A percentile compares a stretch with the other conserved stretches of the same genome.
phyloP scores from a whole-genome alignment of 2,888 invertebrate genomes.

The Agriopis aurantiaria region DNA sequence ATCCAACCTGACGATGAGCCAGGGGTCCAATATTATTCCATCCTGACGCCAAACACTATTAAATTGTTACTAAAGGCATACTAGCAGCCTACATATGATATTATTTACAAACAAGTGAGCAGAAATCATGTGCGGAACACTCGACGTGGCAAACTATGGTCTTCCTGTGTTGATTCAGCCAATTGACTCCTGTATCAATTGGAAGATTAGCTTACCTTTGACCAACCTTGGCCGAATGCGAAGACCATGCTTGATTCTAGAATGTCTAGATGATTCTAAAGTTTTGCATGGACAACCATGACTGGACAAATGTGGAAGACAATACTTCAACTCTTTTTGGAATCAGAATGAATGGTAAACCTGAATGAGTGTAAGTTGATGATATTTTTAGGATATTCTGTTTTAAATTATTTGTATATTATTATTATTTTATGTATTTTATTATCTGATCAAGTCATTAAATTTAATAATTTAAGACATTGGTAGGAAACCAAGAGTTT shows the following conservation, averaged over 20 bases:
- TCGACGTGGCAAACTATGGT: slow-evolving; percentile 54
- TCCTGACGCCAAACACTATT: too few species aligned
- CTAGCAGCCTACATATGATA: slow-evolving; percentile 1
- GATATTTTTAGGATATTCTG: neutral
- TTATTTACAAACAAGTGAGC: slow-evolving; percentile 41
- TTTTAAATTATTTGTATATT: neutral
- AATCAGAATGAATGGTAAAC: neutral
- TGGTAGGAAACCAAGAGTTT: too few species aligned
- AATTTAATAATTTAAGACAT: too few species aligned
- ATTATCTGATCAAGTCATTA: too few species aligned
- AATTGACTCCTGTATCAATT: slow-evolving; percentile 71
- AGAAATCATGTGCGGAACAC: slow-evolving; percentile 45
- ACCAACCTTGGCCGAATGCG: slow-evolving; percentile 64
- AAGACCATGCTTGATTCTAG: slow-evolving; percentile 41
- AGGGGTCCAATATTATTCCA: too few species aligned
- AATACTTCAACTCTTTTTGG: neutral
- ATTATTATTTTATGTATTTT: too few species aligned
- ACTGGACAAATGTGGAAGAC: neutral
- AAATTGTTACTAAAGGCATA: neutral
- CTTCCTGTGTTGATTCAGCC: slow-evolving; percentile 68
- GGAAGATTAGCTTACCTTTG: slow-evolving; percentile 76
- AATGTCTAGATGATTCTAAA: slow-evolving; percentile 42
- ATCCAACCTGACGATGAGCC: too few species aligned
- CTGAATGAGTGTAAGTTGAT: neutral
- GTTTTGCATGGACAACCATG: neutral